phyloP scores from a whole-genome alignment of 2,797 vertebrate species.

The Decapterus maruadsi region DNA sequence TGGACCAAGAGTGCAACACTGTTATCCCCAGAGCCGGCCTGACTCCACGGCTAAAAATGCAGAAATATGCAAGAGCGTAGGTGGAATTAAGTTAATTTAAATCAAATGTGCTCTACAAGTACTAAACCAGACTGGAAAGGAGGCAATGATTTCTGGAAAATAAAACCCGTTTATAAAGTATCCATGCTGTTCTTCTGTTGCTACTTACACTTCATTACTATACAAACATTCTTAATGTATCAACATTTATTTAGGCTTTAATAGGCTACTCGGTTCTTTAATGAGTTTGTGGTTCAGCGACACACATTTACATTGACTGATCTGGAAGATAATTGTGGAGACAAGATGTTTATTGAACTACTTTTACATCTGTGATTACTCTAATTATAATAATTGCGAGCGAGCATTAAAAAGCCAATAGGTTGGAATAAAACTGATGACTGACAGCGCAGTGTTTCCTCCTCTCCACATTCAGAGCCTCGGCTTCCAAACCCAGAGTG shows the following conservation, averaged over 20 bases:
- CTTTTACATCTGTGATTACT: neutral
- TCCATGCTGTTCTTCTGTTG: neutral
- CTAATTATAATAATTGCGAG: conserved; percentile 1
- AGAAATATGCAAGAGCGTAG: neutral
- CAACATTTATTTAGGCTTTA: neutral
- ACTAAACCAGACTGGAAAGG: neutral
- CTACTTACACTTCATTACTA: neutral
- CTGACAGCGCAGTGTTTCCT: conserved; percentile 14
- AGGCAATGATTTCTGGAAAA: neutral
- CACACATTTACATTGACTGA: conserved; percentile 5
- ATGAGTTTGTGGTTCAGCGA: neutral
- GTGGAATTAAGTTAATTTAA: neutral
- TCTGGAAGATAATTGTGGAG: neutral
- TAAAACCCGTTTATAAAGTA: neutral
- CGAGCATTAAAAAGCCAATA: neutral
- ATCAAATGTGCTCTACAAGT: neutral
- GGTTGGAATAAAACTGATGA: conserved; percentile 26
- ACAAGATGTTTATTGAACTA: neutral
- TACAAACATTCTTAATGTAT: neutral
- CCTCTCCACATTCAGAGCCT: conserved; percentile 10
- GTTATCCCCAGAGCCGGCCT: too few relatives aligned
- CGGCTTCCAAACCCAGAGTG: conserved; percentile 30
- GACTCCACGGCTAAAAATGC: neutral
- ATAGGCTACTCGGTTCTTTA: conserved; percentile 5
- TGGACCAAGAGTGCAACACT: too few relatives aligned